Percentiles rank a stretch among this genome's conserved stretches.
phyloP scores from a whole-genome alignment of 2,113 vertebrate species.

The Petrocephalus microphthalmus region DNA sequence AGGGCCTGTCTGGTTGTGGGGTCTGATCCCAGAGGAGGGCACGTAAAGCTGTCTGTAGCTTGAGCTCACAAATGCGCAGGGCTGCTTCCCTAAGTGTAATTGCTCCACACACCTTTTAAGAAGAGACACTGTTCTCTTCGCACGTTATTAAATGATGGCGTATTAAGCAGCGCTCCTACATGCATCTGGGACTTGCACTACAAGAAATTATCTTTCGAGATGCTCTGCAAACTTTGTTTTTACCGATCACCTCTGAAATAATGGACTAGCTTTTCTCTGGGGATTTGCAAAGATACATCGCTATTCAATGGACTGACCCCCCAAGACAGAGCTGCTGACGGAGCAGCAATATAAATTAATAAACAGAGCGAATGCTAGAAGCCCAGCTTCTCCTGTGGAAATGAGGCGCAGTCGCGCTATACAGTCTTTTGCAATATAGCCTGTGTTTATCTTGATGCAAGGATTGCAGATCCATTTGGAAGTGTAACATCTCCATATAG shows the following conservation, averaged over 20 bases:
- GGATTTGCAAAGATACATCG: constrained; percentile 35
- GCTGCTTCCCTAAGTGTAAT: constrained; percentile 42
- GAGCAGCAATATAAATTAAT: constrained; percentile 21
- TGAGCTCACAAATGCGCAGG: constrained; percentile 20
- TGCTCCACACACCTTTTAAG: constrained; percentile 32
- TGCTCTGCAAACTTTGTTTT: constrained; percentile 20
- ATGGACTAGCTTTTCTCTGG: constrained; percentile 21
- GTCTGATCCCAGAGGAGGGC: constrained; percentile 19
- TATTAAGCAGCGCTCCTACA: constrained; percentile 28
- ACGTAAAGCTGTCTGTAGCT: constrained; percentile 11
- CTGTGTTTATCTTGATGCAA: not conserved
- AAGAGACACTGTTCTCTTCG: not conserved
- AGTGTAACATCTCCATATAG: not conserved
- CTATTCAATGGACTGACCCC: constrained; percentile 38
- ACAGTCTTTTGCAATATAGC: not conserved
- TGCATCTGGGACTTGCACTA: constrained; percentile 22
- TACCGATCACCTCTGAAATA: not conserved
- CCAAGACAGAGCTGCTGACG: constrained; percentile 28
- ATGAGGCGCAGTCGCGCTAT: not conserved
- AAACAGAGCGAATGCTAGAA: not conserved
- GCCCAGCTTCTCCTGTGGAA: not conserved
- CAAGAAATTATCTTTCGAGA: constrained; percentile 7
- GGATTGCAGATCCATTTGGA: not conserved
- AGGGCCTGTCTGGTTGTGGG: not conserved
- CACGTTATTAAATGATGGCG: constrained; percentile 30